A percentile compares a stretch with the other conserved stretches of the same genome.
Conservation (phyloP, 2,113 vertebrate species). For the Cariama cristata region DNA sequence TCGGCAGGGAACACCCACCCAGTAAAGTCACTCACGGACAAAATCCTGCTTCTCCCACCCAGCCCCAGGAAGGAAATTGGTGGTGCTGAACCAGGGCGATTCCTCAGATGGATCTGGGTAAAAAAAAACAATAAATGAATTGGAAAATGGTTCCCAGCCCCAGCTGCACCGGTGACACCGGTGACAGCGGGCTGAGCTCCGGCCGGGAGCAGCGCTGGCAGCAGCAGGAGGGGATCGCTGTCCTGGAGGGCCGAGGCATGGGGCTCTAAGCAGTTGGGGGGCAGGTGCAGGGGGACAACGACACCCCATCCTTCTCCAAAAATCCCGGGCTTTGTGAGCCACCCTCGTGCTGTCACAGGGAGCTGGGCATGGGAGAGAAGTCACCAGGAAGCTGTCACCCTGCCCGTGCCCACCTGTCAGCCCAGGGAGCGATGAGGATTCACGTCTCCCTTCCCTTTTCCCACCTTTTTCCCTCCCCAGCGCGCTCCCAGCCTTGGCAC, state of each 20-base stretch:
- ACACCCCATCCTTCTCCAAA: background rate
- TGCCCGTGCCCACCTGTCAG: background rate
- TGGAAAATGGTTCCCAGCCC: background rate
- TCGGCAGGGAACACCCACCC: fast-evolving
- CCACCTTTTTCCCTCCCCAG: background rate
- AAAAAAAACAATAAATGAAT: background rate
- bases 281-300: background rate
- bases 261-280: too few species aligned
- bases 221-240: background rate
- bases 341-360: background rate
- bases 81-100: fast-evolving
- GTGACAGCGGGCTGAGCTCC: background rate
- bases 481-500: fast-evolving
- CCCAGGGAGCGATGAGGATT: background rate
- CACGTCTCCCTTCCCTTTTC: background rate
- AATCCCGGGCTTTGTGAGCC: background rate
- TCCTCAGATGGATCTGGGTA: background rate
- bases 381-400: too few species aligned
- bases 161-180: fast-evolving
- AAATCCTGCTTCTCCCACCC: background rate
- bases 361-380: fast-evolving
- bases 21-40: background rate
- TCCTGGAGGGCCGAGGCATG: fast-evolving
- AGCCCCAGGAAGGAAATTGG: fast-evolving
- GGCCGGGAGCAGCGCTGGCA: fast-evolving